Conservation (phyloP, 2,113 vertebrate species). For the Ceyx cyanopectus region DNA sequence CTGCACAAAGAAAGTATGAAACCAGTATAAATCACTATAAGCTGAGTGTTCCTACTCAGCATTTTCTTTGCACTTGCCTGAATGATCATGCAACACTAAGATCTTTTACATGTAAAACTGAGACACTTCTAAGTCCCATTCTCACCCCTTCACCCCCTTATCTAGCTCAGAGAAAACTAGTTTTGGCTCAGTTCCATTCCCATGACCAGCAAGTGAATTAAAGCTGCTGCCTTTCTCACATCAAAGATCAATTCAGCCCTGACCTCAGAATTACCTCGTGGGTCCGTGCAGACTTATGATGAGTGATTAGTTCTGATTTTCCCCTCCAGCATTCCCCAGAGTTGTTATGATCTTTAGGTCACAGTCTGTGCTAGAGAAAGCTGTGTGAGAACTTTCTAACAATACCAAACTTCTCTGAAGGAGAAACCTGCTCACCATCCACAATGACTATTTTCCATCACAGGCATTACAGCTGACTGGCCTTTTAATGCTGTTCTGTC, state of each 20-base stretch:
- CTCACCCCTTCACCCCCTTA: not conserved
- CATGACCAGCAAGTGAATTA: conserved; percentile 37
- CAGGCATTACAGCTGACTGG: not conserved
- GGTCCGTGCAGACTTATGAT: conserved; percentile 8
- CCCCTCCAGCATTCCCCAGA: not conserved
- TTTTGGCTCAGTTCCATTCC: conserved; percentile 22
- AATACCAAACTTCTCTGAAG: not conserved
- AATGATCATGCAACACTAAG: not conserved
- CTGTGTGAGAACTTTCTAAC: not conserved
- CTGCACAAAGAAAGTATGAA: not conserved
- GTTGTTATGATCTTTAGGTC: not conserved
- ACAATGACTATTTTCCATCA: not conserved
- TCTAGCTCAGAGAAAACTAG: not conserved
- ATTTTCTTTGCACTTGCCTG: not conserved
- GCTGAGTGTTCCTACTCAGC: not conserved
- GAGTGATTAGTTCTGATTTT: conserved; percentile 59
- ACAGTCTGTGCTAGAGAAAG: not conserved
- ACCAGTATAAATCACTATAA: accelerated
- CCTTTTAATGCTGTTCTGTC: not conserved
- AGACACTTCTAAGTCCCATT: not conserved
- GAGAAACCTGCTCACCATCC: not conserved
- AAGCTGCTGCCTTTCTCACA: conserved; percentile 13
- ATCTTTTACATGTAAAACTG: not conserved
- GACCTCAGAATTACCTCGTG: conserved; percentile 33
- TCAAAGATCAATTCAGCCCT: conserved; percentile 30